phyloP scores from a whole-genome alignment of 2,797 vertebrate genomes.

The Rhadinocentrus ornatus region DNA sequence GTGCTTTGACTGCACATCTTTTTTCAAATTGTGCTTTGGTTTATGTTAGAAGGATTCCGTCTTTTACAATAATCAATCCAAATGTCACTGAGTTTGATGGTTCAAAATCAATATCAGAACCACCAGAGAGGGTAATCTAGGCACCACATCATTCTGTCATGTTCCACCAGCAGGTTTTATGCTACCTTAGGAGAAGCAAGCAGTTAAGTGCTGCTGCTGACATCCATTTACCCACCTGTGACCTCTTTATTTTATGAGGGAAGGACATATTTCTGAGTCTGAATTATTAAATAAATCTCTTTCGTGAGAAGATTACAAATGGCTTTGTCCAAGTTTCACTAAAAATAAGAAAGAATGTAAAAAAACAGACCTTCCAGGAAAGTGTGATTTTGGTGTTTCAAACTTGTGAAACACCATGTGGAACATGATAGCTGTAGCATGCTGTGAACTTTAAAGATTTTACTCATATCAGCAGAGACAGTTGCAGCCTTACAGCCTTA shows the following conservation, averaged over 20 bases:
- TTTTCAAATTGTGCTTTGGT: constrained; percentile 4
- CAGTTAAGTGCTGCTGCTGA: neutral
- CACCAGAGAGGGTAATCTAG: constrained; percentile 15
- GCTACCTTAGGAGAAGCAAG: neutral
- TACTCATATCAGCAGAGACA: neutral
- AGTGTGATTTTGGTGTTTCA: neutral
- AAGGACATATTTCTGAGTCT: neutral
- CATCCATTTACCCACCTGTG: neutral
- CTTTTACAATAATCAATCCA: neutral
- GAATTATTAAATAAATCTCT: neutral
- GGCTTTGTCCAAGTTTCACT: neutral
- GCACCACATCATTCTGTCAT: constrained; percentile 12
- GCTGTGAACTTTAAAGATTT: neutral
- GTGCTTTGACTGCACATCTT: constrained; percentile 8
- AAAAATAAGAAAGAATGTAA: neutral
- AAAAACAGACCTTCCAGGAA: neutral
- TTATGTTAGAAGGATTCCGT: constrained; percentile 3
- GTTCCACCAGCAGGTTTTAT: constrained; percentile 18
- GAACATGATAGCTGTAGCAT: neutral
- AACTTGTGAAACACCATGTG: neutral
- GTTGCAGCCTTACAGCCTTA: neutral
- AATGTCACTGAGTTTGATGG: constrained; percentile 13
- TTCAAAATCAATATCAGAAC: constrained; percentile 38
- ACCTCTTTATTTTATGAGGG: neutral
- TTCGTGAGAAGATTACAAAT: neutral